Base-by-base conservation (phyloP, 2,888 invertebrate species). In the Amblyjoppa proteus region DNA sequence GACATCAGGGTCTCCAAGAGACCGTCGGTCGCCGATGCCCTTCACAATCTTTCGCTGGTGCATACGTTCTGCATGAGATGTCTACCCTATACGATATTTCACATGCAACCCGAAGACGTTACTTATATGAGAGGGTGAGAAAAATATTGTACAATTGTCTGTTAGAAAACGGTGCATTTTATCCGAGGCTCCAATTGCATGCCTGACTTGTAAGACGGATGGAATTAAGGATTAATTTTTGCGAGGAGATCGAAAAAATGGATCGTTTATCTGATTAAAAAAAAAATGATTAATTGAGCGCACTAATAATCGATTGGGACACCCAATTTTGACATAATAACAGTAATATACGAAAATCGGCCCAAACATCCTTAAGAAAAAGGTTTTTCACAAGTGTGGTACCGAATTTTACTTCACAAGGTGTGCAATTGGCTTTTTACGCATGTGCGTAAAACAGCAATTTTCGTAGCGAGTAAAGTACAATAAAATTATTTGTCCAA, bases 61-160 rank as follows among this genome's bases (percentile, higher is more conserved):
- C 96, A 97, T 94, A 96, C 97, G 93, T 99, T 99, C 95, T 98
- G 98, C 94, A 95, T 96, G 91, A 96, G 96, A 92, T 96, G 97
- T 94, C 96, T 99, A 94, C 98, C 98, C 91, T 97, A 97, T 93
- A 96, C 97, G 92, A 97, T 98, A 93, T 98, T 98, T 95, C 98
- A 98, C 94, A 97, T 99, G 96, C 96, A 97, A 94, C 97, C 98
- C n/a, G 99, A 99, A 94, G 99, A 99, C 94, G 97, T 99, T 89
- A 97, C 98, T 56, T 99, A 98, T 93, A 97, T 98, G 96, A 96
- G 98, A 94, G 98, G 98, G 97, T 97, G 93, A 94, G 95, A 94
- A 25, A 70, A 58, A 31, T n/a, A 38, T 66, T 13, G 31, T 3
- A 49, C n/a, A 28, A 45, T 20, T 53, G 64, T 25, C 11, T 61